Conservation (phyloP, 1,140 invertebrate species). For the Sarcophaga peregrina region DNA sequence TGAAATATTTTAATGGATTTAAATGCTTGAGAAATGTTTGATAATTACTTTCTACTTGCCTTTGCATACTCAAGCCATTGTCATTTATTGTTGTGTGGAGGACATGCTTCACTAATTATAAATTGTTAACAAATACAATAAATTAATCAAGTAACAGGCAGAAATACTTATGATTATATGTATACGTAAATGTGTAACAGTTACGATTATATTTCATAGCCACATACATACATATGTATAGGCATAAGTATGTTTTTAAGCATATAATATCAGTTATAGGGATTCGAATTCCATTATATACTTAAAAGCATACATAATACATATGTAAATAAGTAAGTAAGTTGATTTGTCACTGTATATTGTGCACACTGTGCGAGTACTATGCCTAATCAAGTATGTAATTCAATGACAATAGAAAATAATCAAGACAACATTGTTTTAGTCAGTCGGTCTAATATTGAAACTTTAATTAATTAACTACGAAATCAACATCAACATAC, state of each 20-base stretch:
- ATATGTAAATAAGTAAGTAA: neutral
- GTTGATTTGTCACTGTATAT: neutral
- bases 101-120: constrained; percentile 18
- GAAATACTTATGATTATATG: no score
- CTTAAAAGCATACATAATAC: neutral
- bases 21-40: no score
- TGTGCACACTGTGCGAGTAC: no score
- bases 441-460: constrained; percentile 3
- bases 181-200: neutral
- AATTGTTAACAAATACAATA: constrained; percentile 6
- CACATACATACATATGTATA: neutral
- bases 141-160: neutral
- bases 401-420: constrained; percentile 6
- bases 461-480: constrained; percentile 14
- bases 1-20: no score
- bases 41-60: no score
- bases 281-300: neutral
- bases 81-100: neutral
- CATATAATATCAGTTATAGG: neutral
- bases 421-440: constrained; percentile 16
- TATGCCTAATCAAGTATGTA: neutral
- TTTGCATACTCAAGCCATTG: no score
- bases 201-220: neutral
- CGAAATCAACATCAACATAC: neutral
- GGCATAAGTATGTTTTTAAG: neutral